These are phyloP conservation scores for Hippocampus barbouri DNA, from an alignment of 2,113 vertebrate genomes.

Conservation along the genomic window DNA sequence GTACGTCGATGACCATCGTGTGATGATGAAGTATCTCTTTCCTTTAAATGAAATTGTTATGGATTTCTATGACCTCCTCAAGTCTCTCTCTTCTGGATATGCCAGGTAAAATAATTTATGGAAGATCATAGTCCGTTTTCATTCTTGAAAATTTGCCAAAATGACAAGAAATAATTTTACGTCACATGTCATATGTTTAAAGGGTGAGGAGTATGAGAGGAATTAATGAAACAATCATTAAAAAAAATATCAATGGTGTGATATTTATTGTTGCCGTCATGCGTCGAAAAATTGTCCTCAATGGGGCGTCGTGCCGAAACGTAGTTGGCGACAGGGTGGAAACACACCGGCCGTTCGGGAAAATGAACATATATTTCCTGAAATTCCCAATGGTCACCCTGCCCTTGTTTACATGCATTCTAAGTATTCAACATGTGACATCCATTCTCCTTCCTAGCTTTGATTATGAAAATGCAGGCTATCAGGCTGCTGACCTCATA, in stretches of 20 bases:
- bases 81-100: conserved; percentile 93
- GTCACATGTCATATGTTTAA: not conserved
- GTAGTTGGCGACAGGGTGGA: too few species aligned
- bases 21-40: conserved; percentile 91
- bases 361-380: too few species aligned
- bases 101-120: conserved; percentile 78
- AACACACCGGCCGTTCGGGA: too few species aligned
- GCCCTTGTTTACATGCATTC: not conserved
- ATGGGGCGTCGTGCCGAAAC: too few species aligned
- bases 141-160: not conserved
- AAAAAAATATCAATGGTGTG: not conserved
- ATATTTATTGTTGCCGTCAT: not conserved
- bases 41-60: conserved; percentile 95
- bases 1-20: conserved; percentile 88
- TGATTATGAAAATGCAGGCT: conserved; percentile 95
- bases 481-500: conserved; percentile 84
- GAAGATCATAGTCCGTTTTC: too few species aligned
- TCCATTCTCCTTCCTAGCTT: conserved; percentile 72
- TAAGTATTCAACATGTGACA: not conserved
- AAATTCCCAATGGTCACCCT: too few species aligned
- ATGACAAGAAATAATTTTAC: not conserved
- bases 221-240: not conserved
- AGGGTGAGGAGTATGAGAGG: not conserved
- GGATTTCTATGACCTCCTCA: conserved; percentile 94
- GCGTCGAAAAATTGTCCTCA: too few species aligned